Conservation (phyloP, 2,113 vertebrate species). For the Anguilla rostrata region DNA sequence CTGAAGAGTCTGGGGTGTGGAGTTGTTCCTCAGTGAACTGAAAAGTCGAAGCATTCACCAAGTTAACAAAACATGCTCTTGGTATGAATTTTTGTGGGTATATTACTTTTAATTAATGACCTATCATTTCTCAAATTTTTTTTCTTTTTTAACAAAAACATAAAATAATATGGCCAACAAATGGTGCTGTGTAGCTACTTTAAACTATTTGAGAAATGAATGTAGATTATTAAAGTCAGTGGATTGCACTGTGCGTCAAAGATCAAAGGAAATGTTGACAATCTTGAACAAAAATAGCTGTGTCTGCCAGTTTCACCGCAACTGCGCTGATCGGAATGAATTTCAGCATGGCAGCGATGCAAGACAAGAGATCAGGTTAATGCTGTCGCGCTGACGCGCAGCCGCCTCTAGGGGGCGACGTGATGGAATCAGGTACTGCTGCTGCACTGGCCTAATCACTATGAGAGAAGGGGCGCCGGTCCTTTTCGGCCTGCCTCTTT, state of each 20-base stretch:
- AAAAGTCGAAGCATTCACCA: neutral
- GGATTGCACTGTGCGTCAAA: constrained; percentile 16
- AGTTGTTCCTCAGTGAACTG: neutral
- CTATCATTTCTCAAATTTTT: neutral
- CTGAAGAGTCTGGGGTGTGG: neutral
- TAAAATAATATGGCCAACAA: constrained; percentile 49
- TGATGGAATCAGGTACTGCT: constrained; percentile 31
- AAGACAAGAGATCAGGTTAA: constrained; percentile 53
- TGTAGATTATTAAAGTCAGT: constrained; percentile 3
- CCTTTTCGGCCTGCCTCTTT: constrained; percentile 7
- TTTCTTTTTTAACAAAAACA: constrained; percentile 16
- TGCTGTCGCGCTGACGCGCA: constrained; percentile 46
- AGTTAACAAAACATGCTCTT: neutral
- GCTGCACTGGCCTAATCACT: constrained; percentile 21
- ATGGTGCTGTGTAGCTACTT: constrained; percentile 59
- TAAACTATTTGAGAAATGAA: constrained; percentile 20
- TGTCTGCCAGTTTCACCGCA: constrained; percentile 38
- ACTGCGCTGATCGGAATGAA: constrained; percentile 48
- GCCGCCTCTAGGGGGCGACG: constrained; percentile 36
- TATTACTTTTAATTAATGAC: neutral
- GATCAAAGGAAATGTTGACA: constrained; percentile 23
- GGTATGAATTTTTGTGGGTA: neutral
- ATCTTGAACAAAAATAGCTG: constrained; percentile 33
- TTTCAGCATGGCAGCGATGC: constrained; percentile 51
- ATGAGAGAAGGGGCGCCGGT: neutral